Conservation (phyloP, 2,113 vertebrate species). For the Nannospalax galili region DNA sequence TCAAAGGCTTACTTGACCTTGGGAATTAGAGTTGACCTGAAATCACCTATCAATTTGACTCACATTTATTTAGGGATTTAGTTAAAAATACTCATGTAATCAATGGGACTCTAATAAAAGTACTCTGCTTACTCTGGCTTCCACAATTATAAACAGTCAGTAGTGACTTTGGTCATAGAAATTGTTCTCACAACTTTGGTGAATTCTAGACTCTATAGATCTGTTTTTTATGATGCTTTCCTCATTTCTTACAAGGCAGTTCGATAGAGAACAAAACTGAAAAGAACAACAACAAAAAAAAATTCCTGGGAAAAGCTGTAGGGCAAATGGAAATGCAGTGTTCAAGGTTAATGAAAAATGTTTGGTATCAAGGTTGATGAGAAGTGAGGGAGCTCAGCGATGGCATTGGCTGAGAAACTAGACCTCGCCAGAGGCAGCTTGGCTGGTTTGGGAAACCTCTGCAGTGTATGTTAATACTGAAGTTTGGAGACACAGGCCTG, state of each 20-base stretch:
- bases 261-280: constrained; percentile 66
- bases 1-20: constrained; percentile 86
- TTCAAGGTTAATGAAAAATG: constrained; percentile 79
- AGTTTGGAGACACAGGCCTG: constrained; percentile 80
- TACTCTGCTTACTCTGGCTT: constrained; percentile 73
- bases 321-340: constrained; percentile 62
- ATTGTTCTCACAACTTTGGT: constrained; percentile 67
- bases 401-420: constrained; percentile 60
- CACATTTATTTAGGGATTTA: constrained; percentile 82
- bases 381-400: constrained; percentile 51
- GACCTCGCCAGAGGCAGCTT: constrained; percentile 74
- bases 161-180: constrained; percentile 70
- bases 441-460: constrained; percentile 75
- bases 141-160: constrained; percentile 64
- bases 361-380: constrained; percentile 66
- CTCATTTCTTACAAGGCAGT: constrained; percentile 68
- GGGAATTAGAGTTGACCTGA: constrained; percentile 82
- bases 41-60: constrained; percentile 82
- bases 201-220: constrained; percentile 61
- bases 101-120: constrained; percentile 67
- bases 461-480: constrained; percentile 77
- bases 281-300: constrained; percentile 57
- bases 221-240: constrained; percentile 74
- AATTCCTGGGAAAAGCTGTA: constrained; percentile 67
- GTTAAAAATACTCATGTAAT: constrained; percentile 71